phyloP scores from a whole-genome alignment of 2,888 invertebrate genomes.

The Mamestra brassicae region DNA sequence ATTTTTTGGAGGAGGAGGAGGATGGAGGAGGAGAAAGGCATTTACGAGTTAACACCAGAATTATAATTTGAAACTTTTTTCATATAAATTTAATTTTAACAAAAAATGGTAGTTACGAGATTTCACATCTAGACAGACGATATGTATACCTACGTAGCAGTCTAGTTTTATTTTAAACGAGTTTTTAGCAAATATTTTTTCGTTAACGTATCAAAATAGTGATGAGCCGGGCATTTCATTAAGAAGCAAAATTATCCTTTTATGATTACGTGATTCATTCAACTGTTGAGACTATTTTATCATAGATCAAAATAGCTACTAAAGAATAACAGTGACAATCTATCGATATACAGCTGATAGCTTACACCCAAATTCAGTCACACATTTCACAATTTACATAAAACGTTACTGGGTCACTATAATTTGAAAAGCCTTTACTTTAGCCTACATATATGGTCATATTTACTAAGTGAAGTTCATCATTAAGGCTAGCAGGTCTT shows the following conservation, averaged over 20 bases:
- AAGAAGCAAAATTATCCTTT: neutral
- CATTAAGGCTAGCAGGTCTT: constrained; percentile 35
- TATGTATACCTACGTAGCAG: too few species aligned
- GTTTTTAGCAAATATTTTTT: too few species aligned
- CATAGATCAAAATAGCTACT: neutral
- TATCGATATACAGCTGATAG: constrained; percentile 11
- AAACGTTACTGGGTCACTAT: constrained; percentile 2
- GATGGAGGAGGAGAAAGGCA: too few species aligned
- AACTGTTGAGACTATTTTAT: neutral
- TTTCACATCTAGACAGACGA: too few species aligned
- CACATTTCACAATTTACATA: constrained; percentile 20
- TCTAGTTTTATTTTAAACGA: too few species aligned
- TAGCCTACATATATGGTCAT: neutral
- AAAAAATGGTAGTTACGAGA: too few species aligned
- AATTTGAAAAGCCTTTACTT: constrained; percentile 5
- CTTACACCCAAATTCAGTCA: constrained; percentile 21
- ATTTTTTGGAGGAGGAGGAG: too few species aligned
- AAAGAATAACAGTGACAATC: neutral
- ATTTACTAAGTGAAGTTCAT: constrained; percentile 46
- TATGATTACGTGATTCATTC: neutral
- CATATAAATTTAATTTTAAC: too few species aligned
- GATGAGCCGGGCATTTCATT: neutral
- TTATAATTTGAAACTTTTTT: too few species aligned
- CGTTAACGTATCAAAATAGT: neutral
- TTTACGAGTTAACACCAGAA: too few species aligned